Percentiles rank a stretch among this genome's conserved stretches.
phyloP scores from a whole-genome alignment of 2,888 invertebrate species.

The Girardia tigrina region DNA sequence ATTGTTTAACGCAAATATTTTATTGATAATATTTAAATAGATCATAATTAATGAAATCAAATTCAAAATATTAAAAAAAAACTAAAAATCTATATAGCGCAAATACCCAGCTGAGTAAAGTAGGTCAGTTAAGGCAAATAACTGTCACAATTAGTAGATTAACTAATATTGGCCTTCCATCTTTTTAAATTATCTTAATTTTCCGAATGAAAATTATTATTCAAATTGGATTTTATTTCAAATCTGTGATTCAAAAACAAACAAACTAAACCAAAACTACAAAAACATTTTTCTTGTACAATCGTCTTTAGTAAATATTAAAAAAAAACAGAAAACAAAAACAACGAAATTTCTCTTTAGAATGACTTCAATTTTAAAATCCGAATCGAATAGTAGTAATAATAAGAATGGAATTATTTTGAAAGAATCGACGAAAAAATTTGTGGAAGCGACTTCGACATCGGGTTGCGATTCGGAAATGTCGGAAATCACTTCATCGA shows the following conservation, averaged over 20 bases:
- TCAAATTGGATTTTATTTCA: conserved; percentile 23
- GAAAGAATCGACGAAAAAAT: conserved; percentile 16
- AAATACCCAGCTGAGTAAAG: conserved; percentile 23
- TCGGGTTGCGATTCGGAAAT: conserved; percentile 17
- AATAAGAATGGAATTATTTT: conserved; percentile 19
- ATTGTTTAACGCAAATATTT: background rate
- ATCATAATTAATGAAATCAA: background rate
- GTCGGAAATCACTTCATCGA: conserved; percentile 5
- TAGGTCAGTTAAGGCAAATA: conserved; percentile 20
- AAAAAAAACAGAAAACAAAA: too few relatives aligned
- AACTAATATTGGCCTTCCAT: conserved; percentile 23
- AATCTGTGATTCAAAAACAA: background rate
- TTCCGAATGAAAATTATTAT: background rate
- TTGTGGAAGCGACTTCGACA: background rate
- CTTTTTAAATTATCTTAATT: conserved; percentile 10
- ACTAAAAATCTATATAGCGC: background rate
- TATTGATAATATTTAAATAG: background rate
- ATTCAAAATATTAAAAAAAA: background rate
- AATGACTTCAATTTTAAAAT: conserved; percentile 20
- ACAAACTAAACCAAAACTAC: too few relatives aligned
- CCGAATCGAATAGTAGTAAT: conserved; percentile 3
- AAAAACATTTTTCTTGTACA: too few relatives aligned
- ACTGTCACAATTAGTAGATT: conserved; percentile 23
- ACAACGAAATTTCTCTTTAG: too few relatives aligned
- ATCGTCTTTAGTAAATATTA: too few relatives aligned